Conservation (phyloP, 2,888 invertebrate species). For the Acleris sparsana region DNA sequence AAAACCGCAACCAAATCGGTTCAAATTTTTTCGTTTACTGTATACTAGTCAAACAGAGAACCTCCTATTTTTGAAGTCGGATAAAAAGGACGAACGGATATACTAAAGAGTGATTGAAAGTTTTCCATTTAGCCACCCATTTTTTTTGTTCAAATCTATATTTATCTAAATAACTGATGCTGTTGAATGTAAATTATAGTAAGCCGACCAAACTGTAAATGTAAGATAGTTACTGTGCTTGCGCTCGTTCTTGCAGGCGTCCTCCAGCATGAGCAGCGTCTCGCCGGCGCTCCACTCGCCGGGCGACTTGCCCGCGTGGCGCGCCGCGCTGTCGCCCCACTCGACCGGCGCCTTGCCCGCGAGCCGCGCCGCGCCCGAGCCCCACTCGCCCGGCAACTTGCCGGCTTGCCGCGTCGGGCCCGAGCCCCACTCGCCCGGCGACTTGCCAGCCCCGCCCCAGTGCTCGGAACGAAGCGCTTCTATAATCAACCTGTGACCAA, state of each 20-base stretch:
- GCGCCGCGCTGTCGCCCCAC: slow-evolving; percentile 59
- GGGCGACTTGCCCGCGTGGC: slow-evolving; percentile 74
- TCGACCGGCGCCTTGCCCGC: slow-evolving; percentile 77
- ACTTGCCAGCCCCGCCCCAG: slow-evolving; percentile 70
- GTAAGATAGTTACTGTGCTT: slow-evolving; percentile 67
- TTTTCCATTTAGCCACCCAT: no score
- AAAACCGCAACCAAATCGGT: no score
- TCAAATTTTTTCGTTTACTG: no score
- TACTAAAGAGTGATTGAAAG: no score
- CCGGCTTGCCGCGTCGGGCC: slow-evolving; percentile 73
- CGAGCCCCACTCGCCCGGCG: slow-evolving; percentile 79
- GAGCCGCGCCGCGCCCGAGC: slow-evolving; percentile 74
- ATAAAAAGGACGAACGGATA: no score
- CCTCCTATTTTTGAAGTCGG: no score
- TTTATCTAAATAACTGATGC: no score
- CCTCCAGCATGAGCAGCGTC: slow-evolving; percentile 76
- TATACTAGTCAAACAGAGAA: no score
- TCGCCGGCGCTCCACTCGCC: slow-evolving; percentile 80
- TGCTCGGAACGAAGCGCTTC: slow-evolving; percentile 73
- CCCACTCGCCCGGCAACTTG: slow-evolving; percentile 79
- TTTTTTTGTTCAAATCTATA: no score
- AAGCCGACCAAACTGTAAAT: no score
- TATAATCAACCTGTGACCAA: slow-evolving; percentile 70
- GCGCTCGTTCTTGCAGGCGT: slow-evolving; percentile 76
- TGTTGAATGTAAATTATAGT: no score